Evolutionary conservation across 2,888 invertebrate genomes (phyloP).

Genomic region (Panzeria rudis): DNA sequence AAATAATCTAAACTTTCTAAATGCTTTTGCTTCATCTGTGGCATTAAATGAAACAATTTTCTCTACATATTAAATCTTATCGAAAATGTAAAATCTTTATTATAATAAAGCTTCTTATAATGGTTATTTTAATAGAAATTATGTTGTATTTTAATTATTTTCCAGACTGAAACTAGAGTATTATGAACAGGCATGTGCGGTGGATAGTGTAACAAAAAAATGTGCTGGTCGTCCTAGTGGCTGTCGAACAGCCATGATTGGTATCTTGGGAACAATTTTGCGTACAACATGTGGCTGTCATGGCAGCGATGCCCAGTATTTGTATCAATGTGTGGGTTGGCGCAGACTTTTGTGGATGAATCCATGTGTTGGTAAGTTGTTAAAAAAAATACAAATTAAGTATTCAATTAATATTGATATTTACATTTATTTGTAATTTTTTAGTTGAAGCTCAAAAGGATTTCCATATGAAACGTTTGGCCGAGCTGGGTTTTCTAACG

Average conservation of each 20-base stretch:
- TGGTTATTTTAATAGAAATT: neutral
- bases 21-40: neutral
- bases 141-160: neutral
- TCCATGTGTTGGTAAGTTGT: constrained; percentile 94
- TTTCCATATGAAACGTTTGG: constrained; percentile 88
- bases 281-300: constrained; percentile 94
- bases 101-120: neutral
- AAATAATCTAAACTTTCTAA: constrained; percentile 4
- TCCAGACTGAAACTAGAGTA: constrained; percentile 90
- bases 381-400: neutral
- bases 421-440: constrained; percentile 7
- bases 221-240: constrained; percentile 94
- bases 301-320: constrained; percentile 92
- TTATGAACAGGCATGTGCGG: constrained; percentile 96
- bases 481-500: constrained; percentile 84
- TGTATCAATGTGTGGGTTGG: constrained; percentile 96
- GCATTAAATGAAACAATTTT: neutral
- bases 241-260: constrained; percentile 93
- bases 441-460: constrained; percentile 95
- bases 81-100: neutral
- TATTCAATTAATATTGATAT: neutral
- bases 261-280: constrained; percentile 94
- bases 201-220: constrained; percentile 94
- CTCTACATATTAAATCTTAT: neutral
- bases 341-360: constrained; percentile 95